Evolutionary conservation across 2,113 vertebrate genomes (phyloP), one percentile per base, ranked within the genome.

Genomic region (Scatophagus argus): DNA sequence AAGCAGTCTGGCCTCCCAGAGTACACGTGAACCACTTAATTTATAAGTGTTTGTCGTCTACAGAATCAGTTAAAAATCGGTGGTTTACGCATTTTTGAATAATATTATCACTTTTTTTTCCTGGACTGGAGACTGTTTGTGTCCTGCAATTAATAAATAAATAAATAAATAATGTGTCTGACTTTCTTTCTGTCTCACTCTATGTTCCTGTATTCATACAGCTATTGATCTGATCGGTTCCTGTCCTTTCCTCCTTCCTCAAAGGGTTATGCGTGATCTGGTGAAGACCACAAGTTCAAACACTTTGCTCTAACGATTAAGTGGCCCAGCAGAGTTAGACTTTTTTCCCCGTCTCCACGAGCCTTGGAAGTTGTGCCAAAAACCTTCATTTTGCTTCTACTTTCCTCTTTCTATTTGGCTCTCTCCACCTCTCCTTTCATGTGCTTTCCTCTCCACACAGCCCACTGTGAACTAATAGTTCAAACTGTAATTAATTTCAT

Each of bases 401-500:
- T 27, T 34, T 38, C 38, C 32, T 39, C n/a, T 12, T 61, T 12
- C 5, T 47, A 34, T 12, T 62, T 78, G 31, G 25, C 54, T 44
- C 14, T 13, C 51, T 23, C 31, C 21, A 23, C 41, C 58, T 16
- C 27, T 23, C 12, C 4, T 31, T 55, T 54, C 44, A 21, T n/a
- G 16, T 12, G 16, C 14, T 38, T 59, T 44, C 41, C 32, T 34
- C 25, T 61, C 6, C 21, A 74, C 23, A 31, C 32, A 66, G 17
- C 21, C 29, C 54, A 14, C 6, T 43, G 39, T 78, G 36, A 58
- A 56, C 39, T 31, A 63, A 65, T 39, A 32, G 32, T 13, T 41
- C 31, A 61, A 46, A 44, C 8, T 63, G 29, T 68, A 77, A 79
- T 82, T 74, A 82, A 79, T 74, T 61, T 52, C 25, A 64, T 63